These are phyloP conservation scores for Leistus spinibarbis DNA, from an alignment of 2,888 invertebrate species.

Conservation along the genomic window DNA sequence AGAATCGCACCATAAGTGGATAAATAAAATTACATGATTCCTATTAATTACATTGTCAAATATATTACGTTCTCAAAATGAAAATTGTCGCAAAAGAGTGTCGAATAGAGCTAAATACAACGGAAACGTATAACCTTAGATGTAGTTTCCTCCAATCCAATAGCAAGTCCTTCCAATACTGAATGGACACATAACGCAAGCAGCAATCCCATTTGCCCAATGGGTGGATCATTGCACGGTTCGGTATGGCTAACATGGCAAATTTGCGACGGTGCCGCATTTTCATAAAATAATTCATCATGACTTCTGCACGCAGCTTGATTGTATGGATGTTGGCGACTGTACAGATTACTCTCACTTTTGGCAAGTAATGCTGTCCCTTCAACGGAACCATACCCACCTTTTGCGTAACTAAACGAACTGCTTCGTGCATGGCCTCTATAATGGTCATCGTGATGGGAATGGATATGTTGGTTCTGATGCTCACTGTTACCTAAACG, in stretches of 20 bases:
- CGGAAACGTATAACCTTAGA: constrained; percentile 61
- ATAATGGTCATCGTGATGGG: constrained; percentile 21
- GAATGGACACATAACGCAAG: constrained; percentile 79
- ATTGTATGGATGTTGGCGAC: constrained; percentile 46
- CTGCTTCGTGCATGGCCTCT: constrained; percentile 9
- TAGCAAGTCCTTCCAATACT: constrained; percentile 79
- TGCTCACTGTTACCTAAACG: not conserved
- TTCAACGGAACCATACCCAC: constrained; percentile 23
- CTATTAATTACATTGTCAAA: too few relatives aligned
- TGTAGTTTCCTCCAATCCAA: constrained; percentile 73
- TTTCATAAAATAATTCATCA: constrained; percentile 43
- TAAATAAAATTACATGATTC: too few relatives aligned
- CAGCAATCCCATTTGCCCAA: constrained; percentile 70
- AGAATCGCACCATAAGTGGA: too few relatives aligned
- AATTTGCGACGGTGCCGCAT: constrained; percentile 54
- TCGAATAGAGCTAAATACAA: too few relatives aligned
- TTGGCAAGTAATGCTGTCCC: constrained; percentile 23
- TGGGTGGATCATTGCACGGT: constrained; percentile 67
- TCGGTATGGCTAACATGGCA: constrained; percentile 72
- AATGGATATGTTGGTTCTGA: constrained; percentile 20
- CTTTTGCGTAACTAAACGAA: constrained; percentile 25
- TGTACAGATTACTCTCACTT: constrained; percentile 37
- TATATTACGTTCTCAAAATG: too few relatives aligned
- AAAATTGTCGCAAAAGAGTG: too few relatives aligned
- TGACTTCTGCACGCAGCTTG: constrained; percentile 46